These are phyloP conservation scores for Casuarius casuarius DNA, from an alignment of 2,113 vertebrate species.

Conservation along the genomic window DNA sequence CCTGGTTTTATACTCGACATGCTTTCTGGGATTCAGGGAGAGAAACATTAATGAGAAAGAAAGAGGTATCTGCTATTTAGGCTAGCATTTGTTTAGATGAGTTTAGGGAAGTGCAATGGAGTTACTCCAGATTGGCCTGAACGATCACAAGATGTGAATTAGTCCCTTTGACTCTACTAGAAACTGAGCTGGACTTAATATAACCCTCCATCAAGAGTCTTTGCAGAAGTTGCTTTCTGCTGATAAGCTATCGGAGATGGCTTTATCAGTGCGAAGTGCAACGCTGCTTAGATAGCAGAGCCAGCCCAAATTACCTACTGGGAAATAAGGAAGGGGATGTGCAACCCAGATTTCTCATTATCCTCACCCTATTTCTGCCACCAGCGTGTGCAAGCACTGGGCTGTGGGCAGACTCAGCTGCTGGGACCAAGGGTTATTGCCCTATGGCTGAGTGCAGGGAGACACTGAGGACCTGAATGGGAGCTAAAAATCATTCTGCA, in stretches of 20 bases:
- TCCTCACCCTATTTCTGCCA: background rate
- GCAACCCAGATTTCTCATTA: background rate
- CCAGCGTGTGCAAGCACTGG: accelerated
- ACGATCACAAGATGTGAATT: background rate
- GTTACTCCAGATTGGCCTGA: background rate
- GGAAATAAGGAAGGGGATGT: background rate
- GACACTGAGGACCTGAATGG: accelerated
- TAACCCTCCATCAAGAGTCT: background rate
- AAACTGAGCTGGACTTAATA: background rate
- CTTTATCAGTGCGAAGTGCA: background rate
- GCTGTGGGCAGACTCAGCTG: background rate
- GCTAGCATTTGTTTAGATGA: background rate
- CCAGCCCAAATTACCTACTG: background rate
- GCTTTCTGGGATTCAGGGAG: background rate
- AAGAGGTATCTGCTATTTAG: background rate
- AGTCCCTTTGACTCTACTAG: background rate
- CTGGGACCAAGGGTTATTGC: background rate
- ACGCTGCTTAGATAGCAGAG: background rate
- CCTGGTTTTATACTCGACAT: background rate
- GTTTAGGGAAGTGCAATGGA: background rate
- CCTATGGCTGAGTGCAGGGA: background rate
- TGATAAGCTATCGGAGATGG: background rate
- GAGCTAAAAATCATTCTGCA: background rate
- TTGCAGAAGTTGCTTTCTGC: background rate
- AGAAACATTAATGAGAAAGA: background rate